These are phyloP conservation scores for Galaxias olidus DNA, from an alignment of 2,797 vertebrate genomes.

Conservation along the genomic window DNA sequence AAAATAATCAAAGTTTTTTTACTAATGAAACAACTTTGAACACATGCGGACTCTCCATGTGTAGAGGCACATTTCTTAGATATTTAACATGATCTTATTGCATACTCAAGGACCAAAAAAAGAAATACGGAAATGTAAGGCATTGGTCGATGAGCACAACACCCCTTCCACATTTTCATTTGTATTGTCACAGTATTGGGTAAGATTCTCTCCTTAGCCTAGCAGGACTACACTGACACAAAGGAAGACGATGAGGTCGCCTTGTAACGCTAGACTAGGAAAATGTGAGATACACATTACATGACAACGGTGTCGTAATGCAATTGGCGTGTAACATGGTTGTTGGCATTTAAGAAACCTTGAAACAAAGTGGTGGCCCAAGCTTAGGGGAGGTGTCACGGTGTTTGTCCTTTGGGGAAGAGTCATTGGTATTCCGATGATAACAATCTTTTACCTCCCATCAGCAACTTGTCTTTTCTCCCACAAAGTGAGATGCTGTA, in stretches of 20 bases:
- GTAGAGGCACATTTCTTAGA: not conserved
- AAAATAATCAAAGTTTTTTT: constrained; percentile 9
- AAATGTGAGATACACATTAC: constrained; percentile 25
- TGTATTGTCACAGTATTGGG: constrained; percentile 34
- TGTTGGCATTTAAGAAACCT: not conserved
- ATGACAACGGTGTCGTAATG: not conserved
- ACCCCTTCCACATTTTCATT: constrained; percentile 3
- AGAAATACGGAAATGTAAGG: constrained; percentile 62
- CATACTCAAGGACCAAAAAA: constrained; percentile 29
- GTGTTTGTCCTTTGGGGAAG: constrained; percentile 13
- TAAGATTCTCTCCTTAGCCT: constrained; percentile 36
- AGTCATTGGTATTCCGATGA: constrained; percentile 7
- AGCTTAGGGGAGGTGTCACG: constrained; percentile 13
- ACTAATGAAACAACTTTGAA: constrained; percentile 1
- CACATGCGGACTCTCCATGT: not conserved
- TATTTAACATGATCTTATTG: constrained; percentile 15
- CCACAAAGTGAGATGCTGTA: constrained; percentile 1
- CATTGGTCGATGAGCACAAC: constrained; percentile 54
- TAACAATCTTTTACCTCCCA: constrained; percentile 7
- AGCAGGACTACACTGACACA: constrained; percentile 25
- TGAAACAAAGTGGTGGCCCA: constrained; percentile 22
- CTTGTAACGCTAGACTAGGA: constrained; percentile 35
- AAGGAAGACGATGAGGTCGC: constrained; percentile 31
- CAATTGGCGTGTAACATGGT: constrained; percentile 28
- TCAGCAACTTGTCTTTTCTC: constrained; percentile 1